Conservation (phyloP, 1,140 invertebrate genomes). For the Elysia chlorotica region DNA sequence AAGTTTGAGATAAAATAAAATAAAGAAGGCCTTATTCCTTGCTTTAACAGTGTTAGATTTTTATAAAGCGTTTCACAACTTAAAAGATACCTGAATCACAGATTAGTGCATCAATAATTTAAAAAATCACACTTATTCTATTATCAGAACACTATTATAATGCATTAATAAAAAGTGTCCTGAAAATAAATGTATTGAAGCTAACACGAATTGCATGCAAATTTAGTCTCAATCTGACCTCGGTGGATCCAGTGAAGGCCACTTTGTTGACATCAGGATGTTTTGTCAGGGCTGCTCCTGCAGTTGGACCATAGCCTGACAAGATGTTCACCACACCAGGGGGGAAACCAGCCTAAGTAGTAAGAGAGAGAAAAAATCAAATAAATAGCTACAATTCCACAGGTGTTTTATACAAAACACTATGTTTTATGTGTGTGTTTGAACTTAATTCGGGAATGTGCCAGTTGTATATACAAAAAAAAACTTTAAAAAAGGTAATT, state of each 20-base stretch:
- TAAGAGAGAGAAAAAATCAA: neutral
- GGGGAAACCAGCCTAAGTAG: conserved; percentile 76
- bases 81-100: too few relatives aligned
- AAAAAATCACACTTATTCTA: too few relatives aligned
- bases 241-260: conserved; percentile 88
- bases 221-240: conserved; percentile 62
- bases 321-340: conserved; percentile 83
- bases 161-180: too few relatives aligned
- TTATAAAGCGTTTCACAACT: too few relatives aligned
- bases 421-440: neutral
- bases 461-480: neutral
- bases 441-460: neutral
- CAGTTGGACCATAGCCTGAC: conserved; percentile 81
- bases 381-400: neutral
- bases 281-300: conserved; percentile 77
- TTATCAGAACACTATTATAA: too few relatives aligned
- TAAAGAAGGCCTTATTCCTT: too few relatives aligned
- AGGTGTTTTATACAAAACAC: neutral
- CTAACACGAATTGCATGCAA: too few relatives aligned
- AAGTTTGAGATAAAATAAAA: too few relatives aligned
- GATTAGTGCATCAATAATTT: too few relatives aligned
- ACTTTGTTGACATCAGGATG: conserved; percentile 82
- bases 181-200: too few relatives aligned
- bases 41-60: too few relatives aligned
- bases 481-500: neutral